Conservation (phyloP, 2,113 vertebrate species). For the Triplophysa dalaica region DNA sequence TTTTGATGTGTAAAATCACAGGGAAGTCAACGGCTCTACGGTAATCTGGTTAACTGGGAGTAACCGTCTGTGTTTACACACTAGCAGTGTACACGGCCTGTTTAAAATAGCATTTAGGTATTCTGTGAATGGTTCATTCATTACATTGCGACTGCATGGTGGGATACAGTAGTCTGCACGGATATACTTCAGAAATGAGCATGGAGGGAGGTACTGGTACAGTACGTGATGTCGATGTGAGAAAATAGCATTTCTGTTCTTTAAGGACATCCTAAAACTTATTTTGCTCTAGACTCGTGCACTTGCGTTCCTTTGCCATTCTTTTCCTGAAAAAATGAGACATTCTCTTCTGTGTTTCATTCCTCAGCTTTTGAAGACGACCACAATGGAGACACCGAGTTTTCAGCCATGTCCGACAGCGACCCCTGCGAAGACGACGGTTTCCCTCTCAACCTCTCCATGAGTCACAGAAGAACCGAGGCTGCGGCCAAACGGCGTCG, state of each 20-base stretch:
- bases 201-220: too few relatives aligned
- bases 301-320: not conserved
- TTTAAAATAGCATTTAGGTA: too few relatives aligned
- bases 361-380: conserved; percentile 68
- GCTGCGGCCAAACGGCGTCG: conserved; percentile 84
- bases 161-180: too few relatives aligned
- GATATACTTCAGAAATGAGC: too few relatives aligned
- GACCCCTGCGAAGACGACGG: conserved; percentile 84
- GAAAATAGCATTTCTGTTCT: not conserved
- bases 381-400: conserved; percentile 63
- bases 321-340: not conserved
- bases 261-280: not conserved
- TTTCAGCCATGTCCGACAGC: conserved; percentile 88
- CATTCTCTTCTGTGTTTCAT: not conserved
- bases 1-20: conserved; percentile 33
- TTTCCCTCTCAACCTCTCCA: conserved; percentile 77
- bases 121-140: too few relatives aligned
- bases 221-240: not conserved
- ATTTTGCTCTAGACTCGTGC: too few relatives aligned
- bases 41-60: too few relatives aligned
- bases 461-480: conserved; percentile 63
- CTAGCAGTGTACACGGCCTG: too few relatives aligned
- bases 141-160: too few relatives aligned
- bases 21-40: not conserved
- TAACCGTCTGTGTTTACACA: too few relatives aligned